A percentile compares a stretch with the other conserved stretches of the same genome.
These are phyloP conservation scores for Drosophila pseudotalamancana DNA, from an alignment of 2,888 invertebrate genomes.

Conservation along the genomic window DNA sequence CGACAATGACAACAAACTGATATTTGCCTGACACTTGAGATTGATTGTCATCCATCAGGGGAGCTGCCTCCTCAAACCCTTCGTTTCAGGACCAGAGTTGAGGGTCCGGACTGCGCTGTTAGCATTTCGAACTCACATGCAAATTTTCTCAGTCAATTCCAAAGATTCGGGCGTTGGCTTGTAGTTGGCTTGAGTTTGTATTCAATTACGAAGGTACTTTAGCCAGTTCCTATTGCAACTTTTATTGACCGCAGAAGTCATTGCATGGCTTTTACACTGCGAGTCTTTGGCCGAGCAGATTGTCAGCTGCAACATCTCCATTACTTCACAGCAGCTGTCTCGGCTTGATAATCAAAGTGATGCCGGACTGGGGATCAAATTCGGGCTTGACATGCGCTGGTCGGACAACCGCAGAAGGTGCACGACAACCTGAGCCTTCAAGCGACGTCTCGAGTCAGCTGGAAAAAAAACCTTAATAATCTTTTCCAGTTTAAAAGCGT, in stretches of 20 bases:
- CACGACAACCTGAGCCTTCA: too few relatives aligned
- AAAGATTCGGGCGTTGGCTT: conserved; percentile 42
- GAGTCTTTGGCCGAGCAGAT: too few relatives aligned
- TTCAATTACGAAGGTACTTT: conserved; percentile 58
- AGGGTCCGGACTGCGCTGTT: conserved; percentile 64
- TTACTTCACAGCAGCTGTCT: conserved; percentile 39
- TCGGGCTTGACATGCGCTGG: conserved; percentile 30
- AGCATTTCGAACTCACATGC: conserved; percentile 72
- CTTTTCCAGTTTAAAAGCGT: neutral
- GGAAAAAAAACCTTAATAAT: neutral
- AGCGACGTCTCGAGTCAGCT: neutral
- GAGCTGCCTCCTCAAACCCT: conserved; percentile 36
- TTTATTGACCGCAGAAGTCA: conserved; percentile 45
- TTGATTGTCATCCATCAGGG: conserved; percentile 82
- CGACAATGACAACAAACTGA: conserved; percentile 78
- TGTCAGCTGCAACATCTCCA: conserved; percentile 31
- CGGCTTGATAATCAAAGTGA: conserved; percentile 9
- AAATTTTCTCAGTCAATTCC: conserved; percentile 15
- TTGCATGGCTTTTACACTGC: too few relatives aligned
- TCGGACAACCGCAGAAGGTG: conserved; percentile 37
- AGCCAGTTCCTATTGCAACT: conserved; percentile 1
- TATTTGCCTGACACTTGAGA: conserved; percentile 81
- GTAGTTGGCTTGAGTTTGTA: conserved; percentile 50
- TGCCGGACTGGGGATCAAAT: conserved; percentile 26
- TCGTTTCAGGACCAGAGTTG: too few relatives aligned